A percentile compares a stretch with the other conserved stretches of the same genome.
Conservation (phyloP, 1,140 invertebrate genomes). For the Diploscapter pachys region DNA sequence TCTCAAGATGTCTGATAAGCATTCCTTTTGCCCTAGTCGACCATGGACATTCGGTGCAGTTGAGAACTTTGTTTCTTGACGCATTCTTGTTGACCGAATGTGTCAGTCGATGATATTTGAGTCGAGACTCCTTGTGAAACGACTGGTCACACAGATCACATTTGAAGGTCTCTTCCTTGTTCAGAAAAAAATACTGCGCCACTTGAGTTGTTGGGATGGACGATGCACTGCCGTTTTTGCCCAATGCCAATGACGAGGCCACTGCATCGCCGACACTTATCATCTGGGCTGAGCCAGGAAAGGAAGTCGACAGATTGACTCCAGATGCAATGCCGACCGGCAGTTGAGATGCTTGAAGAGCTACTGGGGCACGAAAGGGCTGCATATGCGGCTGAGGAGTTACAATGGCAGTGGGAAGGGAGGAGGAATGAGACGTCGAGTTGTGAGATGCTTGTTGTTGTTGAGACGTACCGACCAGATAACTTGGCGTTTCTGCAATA, state of each 20-base stretch:
- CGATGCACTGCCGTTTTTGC: too few relatives aligned
- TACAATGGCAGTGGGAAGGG: too few relatives aligned
- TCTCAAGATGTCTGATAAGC: conserved; percentile 47
- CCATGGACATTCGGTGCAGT: conserved; percentile 44
- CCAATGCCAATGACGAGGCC: neutral
- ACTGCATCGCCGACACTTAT: conserved; percentile 10
- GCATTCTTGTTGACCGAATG: conserved; percentile 51
- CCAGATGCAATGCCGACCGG: neutral
- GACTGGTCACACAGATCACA: conserved; percentile 49
- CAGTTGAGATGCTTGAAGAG: neutral
- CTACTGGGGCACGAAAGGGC: too few relatives aligned
- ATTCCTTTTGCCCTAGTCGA: conserved; percentile 33
- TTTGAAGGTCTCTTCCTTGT: conserved; percentile 35
- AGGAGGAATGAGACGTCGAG: too few relatives aligned
- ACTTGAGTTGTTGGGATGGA: too few relatives aligned
- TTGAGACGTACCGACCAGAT: too few relatives aligned
- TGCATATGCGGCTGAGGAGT: too few relatives aligned
- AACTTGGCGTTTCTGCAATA: too few relatives aligned
- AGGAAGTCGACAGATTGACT: neutral
- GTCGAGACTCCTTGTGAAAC: conserved; percentile 51
- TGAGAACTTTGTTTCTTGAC: conserved; percentile 25
- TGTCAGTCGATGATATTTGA: conserved; percentile 50
- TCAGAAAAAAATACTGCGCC: neutral
- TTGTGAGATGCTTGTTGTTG: too few relatives aligned
- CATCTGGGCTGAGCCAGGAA: conserved; percentile 1